Evolutionary conservation across 2,888 invertebrate species (phyloP).

Genomic region (Lampropteryx suffumata): DNA sequence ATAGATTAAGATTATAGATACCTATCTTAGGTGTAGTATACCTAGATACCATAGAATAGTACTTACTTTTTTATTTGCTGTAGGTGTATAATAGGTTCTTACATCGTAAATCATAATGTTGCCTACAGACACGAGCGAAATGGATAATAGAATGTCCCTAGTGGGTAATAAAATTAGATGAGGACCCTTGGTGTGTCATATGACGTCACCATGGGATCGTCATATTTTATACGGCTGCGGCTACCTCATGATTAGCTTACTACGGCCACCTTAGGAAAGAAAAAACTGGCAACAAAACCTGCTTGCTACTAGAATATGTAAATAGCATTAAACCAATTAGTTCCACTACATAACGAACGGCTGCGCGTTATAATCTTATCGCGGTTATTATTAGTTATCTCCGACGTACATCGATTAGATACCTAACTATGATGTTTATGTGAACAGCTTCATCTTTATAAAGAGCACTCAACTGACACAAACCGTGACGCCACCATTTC

Average conservation of each 20-base stretch:
- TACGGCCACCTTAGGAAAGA: no score
- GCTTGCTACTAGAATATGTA: not conserved
- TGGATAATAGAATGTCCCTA: constrained; percentile 38
- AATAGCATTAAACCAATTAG: constrained; percentile 12
- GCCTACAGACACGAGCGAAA: constrained; percentile 29
- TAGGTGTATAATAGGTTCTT: no score
- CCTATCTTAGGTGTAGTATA: no score
- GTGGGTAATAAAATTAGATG: constrained; percentile 59
- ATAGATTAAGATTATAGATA: no score
- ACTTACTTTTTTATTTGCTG: no score
- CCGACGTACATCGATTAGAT: constrained; percentile 18
- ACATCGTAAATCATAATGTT: constrained; percentile 38
- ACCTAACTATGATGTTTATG: constrained; percentile 3
- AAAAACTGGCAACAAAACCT: no score
- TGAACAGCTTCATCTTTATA: constrained; percentile 8
- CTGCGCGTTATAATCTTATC: constrained; percentile 20
- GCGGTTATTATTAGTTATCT: constrained; percentile 18
- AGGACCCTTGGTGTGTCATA: constrained; percentile 45
- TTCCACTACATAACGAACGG: constrained; percentile 12
- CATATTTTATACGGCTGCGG: constrained; percentile 34
- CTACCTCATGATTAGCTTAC: constrained; percentile 37
- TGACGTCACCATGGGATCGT: constrained; percentile 55
- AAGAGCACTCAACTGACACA: not conserved
- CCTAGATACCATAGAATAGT: no score
- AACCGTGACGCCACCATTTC: no score